Base-by-base conservation (phyloP, 2,888 invertebrate species). In the Resseliella maxima region DNA sequence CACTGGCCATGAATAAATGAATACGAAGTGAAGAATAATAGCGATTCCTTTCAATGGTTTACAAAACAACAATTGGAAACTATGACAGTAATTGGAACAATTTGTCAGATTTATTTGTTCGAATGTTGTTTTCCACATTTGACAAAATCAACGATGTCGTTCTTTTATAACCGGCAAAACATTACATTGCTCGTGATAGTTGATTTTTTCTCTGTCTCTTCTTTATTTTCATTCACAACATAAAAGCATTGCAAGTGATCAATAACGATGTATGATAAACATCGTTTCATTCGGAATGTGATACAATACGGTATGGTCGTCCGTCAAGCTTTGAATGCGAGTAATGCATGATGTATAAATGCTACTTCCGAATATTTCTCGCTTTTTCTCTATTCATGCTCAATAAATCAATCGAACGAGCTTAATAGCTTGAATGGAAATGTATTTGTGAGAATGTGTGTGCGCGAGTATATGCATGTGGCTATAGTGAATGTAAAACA, bases 331-430 rank as follows among this genome's bases (percentile, higher is more conserved):
- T 59, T 72, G 31, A 72, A 72, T 72, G 35, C 72, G 35, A 31
- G 35, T 72, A 72, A 72, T 72, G 31, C 72, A 72, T 72, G 31
- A 31, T 72, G 15, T 15, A 72, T 72, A 72, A 72, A 72, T 35
- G 31, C 72, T 31, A 27, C 27, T 31, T 72, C 72, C 72, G 72
- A 72, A 72, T 72, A 72, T 72, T 27, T 35, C 31, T 72, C 31
- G 27, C 72, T 72, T 27, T 72, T n/a, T 72, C 31, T 31, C 6
- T 72, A n/a, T 72, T 72, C 72, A 72, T 72, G 72, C 72, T 72
- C 72, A 72, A 72, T 72, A 72, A 72, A 72, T 72, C 72, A 72
- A 72, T 72, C 72, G 72, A 72, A 72, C 15, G 72, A 35, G 72
- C 72, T 72, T 72, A 72, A 72, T 72, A 72, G 72, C 31, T 15